Conservation (phyloP, 2,888 invertebrate genomes). For the Drosophila testacea region DNA sequence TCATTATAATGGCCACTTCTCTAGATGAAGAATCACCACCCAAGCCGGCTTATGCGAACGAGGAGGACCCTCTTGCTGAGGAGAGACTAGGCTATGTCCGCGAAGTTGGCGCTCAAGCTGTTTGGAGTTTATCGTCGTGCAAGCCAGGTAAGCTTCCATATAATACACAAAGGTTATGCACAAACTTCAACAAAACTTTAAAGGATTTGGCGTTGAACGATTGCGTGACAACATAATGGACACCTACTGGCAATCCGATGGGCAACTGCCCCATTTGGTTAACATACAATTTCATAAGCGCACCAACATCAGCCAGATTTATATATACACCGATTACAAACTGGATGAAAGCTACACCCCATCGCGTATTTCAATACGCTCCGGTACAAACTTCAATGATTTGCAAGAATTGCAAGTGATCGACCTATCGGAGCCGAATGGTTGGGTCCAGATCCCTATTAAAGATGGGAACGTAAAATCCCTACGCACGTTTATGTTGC, state of each 20-base stretch:
- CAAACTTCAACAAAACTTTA: background rate
- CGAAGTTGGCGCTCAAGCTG: constrained; percentile 96
- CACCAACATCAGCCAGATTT: constrained; percentile 97
- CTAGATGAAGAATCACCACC: constrained; percentile 67
- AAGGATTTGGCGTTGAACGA: constrained; percentile 99
- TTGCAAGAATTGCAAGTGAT: constrained; percentile 97
- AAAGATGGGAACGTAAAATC: constrained; percentile 94
- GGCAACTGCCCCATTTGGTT: constrained; percentile 98
- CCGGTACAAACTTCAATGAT: constrained; percentile 98
- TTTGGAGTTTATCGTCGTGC: constrained; percentile 99
- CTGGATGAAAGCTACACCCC: constrained; percentile 99
- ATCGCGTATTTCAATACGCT: constrained; percentile 95
- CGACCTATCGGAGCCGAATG: constrained; percentile 96
- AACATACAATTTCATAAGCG: constrained; percentile 98
- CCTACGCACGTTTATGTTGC: constrained; percentile 97
- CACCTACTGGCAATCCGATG: constrained; percentile 99
- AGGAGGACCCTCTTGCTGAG: constrained; percentile 84
- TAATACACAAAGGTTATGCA: background rate
- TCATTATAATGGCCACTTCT: constrained; percentile 61
- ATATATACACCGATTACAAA: constrained; percentile 99
- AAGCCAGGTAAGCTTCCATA: constrained; percentile 91
- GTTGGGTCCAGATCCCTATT: constrained; percentile 97
- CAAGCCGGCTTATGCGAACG: constrained; percentile 47
- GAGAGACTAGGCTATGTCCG: constrained; percentile 86
- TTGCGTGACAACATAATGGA: constrained; percentile 97